These are phyloP conservation scores for Cynopterus sphinx DNA, from an alignment of 2,797 vertebrate genomes.

Conservation along the genomic window DNA sequence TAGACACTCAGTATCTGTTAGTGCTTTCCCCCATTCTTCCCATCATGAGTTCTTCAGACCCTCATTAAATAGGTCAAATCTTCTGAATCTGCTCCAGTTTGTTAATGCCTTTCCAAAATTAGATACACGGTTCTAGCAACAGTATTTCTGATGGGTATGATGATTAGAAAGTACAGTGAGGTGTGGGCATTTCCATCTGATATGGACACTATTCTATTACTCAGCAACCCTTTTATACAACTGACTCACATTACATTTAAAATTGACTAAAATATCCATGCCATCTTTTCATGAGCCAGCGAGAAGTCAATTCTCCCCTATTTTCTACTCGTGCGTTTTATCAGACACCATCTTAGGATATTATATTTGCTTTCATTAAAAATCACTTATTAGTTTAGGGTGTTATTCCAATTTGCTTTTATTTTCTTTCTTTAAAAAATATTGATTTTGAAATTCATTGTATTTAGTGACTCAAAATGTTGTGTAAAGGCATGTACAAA, in stretches of 20 bases:
- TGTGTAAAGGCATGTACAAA: background rate
- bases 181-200: background rate
- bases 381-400: background rate
- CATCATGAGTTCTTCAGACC: background rate
- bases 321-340: background rate
- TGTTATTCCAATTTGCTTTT: background rate
- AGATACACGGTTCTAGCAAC: background rate
- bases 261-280: background rate
- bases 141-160: background rate
- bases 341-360: background rate
- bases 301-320: background rate
- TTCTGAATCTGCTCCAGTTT: background rate
- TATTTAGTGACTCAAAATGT: background rate
- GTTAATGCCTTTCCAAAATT: background rate
- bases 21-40: background rate
- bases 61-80: background rate
- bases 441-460: background rate
- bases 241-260: background rate
- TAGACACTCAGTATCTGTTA: background rate
- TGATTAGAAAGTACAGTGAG: background rate
- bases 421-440: background rate
- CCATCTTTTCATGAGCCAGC: background rate
- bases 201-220: background rate
- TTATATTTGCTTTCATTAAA: background rate
- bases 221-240: background rate